A percentile compares a stretch with the other conserved stretches of the same genome.
phyloP scores from a whole-genome alignment of 2,888 invertebrate species.

The Antheraea yamamai region DNA sequence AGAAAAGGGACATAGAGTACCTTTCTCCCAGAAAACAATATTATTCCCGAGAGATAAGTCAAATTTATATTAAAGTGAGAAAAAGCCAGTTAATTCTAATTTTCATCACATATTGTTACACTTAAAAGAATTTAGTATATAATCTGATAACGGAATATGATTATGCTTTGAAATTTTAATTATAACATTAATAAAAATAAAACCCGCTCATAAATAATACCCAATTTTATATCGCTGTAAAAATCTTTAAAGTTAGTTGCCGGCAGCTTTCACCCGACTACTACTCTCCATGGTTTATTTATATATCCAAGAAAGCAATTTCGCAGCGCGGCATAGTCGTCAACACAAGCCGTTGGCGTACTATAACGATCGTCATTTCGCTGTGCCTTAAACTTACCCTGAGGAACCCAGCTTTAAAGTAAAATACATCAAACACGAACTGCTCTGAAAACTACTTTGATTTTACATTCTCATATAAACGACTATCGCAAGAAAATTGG shows the following conservation, averaged over 20 bases:
- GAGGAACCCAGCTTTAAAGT: not conserved
- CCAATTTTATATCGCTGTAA: conserved; percentile 4
- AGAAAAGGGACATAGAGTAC: too few relatives aligned
- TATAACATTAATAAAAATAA: not conserved
- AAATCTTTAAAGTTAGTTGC: conserved; percentile 12
- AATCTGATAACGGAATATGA: not conserved
- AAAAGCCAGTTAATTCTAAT: too few relatives aligned
- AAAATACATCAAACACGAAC: conserved; percentile 8
- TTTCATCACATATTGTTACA: too few relatives aligned
- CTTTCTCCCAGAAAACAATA: too few relatives aligned
- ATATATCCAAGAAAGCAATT: conserved; percentile 16
- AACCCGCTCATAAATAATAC: conserved; percentile 10
- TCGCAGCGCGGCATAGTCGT: conserved; percentile 10
- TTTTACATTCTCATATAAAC: not conserved
- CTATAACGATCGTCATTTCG: conserved; percentile 16
- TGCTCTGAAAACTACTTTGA: not conserved
- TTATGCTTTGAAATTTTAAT: not conserved
- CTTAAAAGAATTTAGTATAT: too few relatives aligned
- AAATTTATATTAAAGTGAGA: too few relatives aligned
- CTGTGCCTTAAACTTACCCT: conserved; percentile 11
- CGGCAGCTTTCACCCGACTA: conserved; percentile 15
- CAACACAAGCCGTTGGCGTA: conserved; percentile 16
- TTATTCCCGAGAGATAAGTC: too few relatives aligned
- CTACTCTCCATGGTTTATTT: conserved; percentile 11
- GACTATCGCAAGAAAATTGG: not conserved